Evolutionary conservation across 2,888 invertebrate genomes (phyloP).

Genomic region (Agrypnus murinus): DNA sequence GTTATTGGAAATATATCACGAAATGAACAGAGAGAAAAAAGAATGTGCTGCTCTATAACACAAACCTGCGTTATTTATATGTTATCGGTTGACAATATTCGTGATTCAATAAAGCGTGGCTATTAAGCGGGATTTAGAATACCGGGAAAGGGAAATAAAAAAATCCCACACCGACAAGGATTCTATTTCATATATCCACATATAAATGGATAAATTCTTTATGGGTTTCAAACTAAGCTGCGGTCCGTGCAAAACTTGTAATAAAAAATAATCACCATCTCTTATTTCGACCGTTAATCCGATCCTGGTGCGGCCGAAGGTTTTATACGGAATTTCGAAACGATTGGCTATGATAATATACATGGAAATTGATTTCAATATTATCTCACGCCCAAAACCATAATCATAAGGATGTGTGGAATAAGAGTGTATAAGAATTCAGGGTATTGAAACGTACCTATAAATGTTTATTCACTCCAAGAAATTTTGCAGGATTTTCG

Average conservation of each 20-base stretch:
- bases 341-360: not conserved
- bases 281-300: slow-evolving; percentile 15
- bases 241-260: slow-evolving; percentile 21
- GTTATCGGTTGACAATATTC: slow-evolving; percentile 39
- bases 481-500: too few relatives aligned
- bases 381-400: too few relatives aligned
- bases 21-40: slow-evolving; percentile 27
- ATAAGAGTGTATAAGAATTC: too few relatives aligned
- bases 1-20: slow-evolving; percentile 28
- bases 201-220: slow-evolving; percentile 36
- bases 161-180: slow-evolving; percentile 28
- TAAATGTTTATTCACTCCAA: too few relatives aligned
- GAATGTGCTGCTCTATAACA: not conserved
- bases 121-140: slow-evolving; percentile 33
- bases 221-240: slow-evolving; percentile 26
- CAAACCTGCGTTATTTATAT: slow-evolving; percentile 30
- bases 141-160: slow-evolving; percentile 25
- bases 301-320: not conserved
- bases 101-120: slow-evolving; percentile 34
- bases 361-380: not conserved
- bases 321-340: not conserved
- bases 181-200: slow-evolving; percentile 39
- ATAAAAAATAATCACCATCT: slow-evolving; percentile 21
- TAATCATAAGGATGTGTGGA: too few relatives aligned
- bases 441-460: too few relatives aligned